Conservation (phyloP, 2,113 vertebrate species). For the Psettodes erumei region DNA sequence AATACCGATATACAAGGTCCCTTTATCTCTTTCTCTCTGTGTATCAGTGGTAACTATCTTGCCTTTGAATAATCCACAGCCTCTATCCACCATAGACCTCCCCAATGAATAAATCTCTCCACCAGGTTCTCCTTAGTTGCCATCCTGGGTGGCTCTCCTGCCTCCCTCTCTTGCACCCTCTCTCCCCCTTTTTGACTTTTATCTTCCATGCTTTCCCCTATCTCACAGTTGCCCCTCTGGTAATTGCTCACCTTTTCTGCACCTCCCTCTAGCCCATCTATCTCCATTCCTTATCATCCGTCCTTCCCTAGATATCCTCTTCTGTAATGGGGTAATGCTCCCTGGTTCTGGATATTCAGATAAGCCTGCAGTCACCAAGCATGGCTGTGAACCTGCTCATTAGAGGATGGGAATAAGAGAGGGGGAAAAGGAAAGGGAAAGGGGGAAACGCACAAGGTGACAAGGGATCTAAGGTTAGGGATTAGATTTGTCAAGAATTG, state of each 20-base stretch:
- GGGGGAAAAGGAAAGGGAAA: background rate
- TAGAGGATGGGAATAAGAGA: constrained; percentile 26
- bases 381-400: constrained; percentile 58
- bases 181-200: constrained; percentile 47
- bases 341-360: constrained; percentile 52
- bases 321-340: constrained; percentile 62
- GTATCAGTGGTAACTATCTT: constrained; percentile 50
- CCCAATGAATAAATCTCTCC: constrained; percentile 68
- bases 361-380: constrained; percentile 52
- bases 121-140: constrained; percentile 12
- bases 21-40: constrained; percentile 39
- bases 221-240: constrained; percentile 48
- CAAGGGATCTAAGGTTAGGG: constrained; percentile 20
- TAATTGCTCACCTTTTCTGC: constrained; percentile 63
- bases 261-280: constrained; percentile 67
- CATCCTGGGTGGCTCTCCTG: constrained; percentile 12
- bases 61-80: constrained; percentile 57
- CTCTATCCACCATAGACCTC: constrained; percentile 30
- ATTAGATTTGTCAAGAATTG: constrained; percentile 33
- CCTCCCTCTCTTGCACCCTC: constrained; percentile 48
- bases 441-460: constrained; percentile 12
- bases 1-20: constrained; percentile 30
- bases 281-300: constrained; percentile 55
- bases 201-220: constrained; percentile 50
- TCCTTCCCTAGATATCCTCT: constrained; percentile 57